Percentiles rank a stretch among this genome's conserved stretches.
Conservation (phyloP, 2,113 vertebrate genomes). For the Labrus mixtus region DNA sequence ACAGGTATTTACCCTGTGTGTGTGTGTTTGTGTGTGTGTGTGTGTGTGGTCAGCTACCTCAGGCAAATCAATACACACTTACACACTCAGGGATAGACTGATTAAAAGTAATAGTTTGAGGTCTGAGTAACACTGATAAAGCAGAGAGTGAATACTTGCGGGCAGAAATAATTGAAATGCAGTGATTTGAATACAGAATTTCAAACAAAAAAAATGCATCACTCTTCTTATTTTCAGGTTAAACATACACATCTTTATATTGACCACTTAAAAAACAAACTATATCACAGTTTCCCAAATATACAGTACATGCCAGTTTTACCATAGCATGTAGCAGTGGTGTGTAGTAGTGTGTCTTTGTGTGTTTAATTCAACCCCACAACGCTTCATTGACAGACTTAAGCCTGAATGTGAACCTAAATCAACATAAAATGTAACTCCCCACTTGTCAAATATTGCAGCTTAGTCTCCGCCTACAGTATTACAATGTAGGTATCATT, state of each 20-base stretch:
- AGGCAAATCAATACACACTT: conserved; percentile 61
- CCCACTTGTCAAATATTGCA: too few species aligned
- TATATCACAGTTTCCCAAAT: too few species aligned
- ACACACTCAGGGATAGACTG: conserved; percentile 18
- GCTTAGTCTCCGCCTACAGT: too few species aligned
- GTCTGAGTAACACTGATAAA: conserved; percentile 14
- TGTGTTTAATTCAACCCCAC: too few species aligned
- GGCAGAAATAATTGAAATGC: conserved; percentile 15
- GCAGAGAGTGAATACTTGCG: conserved; percentile 1
- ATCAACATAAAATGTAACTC: too few species aligned
- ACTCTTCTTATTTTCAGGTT: not conserved
- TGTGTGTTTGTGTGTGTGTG: conserved; percentile 4
- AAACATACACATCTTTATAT: not conserved
- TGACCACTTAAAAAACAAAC: not conserved
- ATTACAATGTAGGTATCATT: too few species aligned
- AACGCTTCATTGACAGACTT: too few species aligned
- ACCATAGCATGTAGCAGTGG: too few species aligned
- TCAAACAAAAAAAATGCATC: not conserved
- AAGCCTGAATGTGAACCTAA: too few species aligned
- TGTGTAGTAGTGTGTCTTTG: too few species aligned
- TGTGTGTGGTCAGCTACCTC: conserved; percentile 50
- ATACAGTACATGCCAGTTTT: too few species aligned
- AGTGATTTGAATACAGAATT: conserved; percentile 9
- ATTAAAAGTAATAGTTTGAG: conserved; percentile 36
- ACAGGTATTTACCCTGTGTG: conserved; percentile 2